Evolutionary conservation across 2,888 invertebrate genomes (phyloP), one percentile per base, ranked within the genome.

Genomic region (Daptonema setosum): DNA sequence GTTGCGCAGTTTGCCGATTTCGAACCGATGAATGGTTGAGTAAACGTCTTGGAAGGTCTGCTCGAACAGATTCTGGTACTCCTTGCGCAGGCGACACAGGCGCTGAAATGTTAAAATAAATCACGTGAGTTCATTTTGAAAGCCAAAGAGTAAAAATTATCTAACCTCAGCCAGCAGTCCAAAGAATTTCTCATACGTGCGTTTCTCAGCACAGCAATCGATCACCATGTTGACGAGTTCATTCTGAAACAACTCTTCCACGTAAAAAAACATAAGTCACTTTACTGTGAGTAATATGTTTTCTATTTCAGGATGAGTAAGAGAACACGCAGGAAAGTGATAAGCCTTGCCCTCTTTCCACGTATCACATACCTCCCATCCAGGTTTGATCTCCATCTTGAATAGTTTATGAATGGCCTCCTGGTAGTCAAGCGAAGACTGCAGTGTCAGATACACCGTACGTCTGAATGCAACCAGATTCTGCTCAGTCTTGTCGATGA

Each of bases 171-270:
- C 90, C 54, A 99, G 72, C 29, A 95, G 76, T 0, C 95, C 97
- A 68, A 85, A 99, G 70, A 97, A 97, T 71, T 93, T 91, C 71
- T 95, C 93, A 68, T 95, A 99, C 0, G 95, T 97, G 60, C 97
- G 78, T 74, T 91, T 88, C 72, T 99, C 95, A 2, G 95, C 93
- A 73, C 97, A 97, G 71, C 97, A 97, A 74, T 99, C 97, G 56
- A 87, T 76, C 63, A 99, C 88, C 97, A 99, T 99, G 74, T 93
- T 87, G 67, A 95, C 95, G 11, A 99, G 76, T 72, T 99, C 97
- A 29, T 66, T 63, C 75, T 76, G 65, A 29, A 66, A 64, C n/a
- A n/a, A n/a, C n/a, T n/a, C n/a, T n/a, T n/a, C n/a, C n/a, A n/a
- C n/a, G n/a, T n/a, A n/a, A n/a, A n/a, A n/a, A n/a, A n/a, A n/a